Evolutionary conservation across 2,113 vertebrate species (phyloP), one percentile per base, ranked within the genome.

Genomic region (Hylia prasina): DNA sequence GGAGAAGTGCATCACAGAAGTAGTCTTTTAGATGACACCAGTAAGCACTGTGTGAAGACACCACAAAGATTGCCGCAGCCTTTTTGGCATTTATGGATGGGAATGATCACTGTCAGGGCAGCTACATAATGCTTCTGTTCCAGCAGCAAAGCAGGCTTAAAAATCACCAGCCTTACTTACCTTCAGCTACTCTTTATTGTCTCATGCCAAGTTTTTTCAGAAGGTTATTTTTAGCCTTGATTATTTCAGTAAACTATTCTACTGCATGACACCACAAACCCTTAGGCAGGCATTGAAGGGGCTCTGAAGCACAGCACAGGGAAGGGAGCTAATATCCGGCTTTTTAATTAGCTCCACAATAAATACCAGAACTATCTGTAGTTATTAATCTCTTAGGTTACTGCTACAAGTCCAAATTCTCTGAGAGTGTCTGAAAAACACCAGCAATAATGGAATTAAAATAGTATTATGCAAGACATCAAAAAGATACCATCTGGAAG

Each of bases 161-260:
- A 70, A 66, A 50, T 3, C 3, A 0, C 54, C 72, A 87, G 5
- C 25, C 30, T 76, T 35, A 33, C 63, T 58, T 56, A 81, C 54
- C 72, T 84, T 64, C 81, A 89, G 54, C 81, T 70, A 58, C 31
- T 73, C 27, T 25, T 73, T 63, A 73, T 51, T 4, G 2, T 70
- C 23, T 84, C 73, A 30, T 39, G 27, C n/a, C 47, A 54, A 16
- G 6, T 47, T 81, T 90, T 87, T 85, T 37, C 73, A 78, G 75
- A 58, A 42, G 47, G 88, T 54, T 91, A 94, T 84, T 94, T 93
- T 93, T 84, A 94, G 69, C 69, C 42, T 82, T 56, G 31, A 78
- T 91, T 84, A 91, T 73, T 89, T 65, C 60, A 63, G 73, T 31
- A 37, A 94, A 57, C 39, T 91, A 28, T 78, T 91, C 53, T 28